Evolutionary conservation across 2,113 vertebrate species (phyloP).

Genomic region (Thymallus thymallus): DNA sequence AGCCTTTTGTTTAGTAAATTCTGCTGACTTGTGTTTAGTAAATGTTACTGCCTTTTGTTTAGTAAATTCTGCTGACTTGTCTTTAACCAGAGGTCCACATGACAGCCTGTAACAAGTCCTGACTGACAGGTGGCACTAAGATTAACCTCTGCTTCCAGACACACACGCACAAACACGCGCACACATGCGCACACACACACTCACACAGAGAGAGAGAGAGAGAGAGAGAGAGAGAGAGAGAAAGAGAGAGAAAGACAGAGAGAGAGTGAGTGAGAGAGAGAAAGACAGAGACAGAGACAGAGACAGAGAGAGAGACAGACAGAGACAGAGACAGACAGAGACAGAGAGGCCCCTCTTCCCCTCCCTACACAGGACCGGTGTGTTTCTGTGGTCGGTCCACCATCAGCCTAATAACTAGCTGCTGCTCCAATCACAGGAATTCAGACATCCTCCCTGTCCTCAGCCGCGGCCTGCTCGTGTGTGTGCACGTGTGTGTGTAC

Average conservation of each 20-base stretch:
- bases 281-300: background rate
- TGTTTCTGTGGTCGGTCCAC: slow-evolving; percentile 54
- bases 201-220: background rate
- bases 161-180: background rate
- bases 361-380: slow-evolving; percentile 43
- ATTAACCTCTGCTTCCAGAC: slow-evolving; percentile 41
- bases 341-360: slow-evolving; percentile 15
- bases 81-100: slow-evolving; percentile 34
- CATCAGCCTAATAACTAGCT: slow-evolving; percentile 66
- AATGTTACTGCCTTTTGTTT: too few relatives aligned
- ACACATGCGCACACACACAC: too few relatives aligned
- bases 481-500: too few relatives aligned
- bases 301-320: background rate
- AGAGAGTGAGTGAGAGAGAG: background rate
- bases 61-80: background rate
- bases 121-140: slow-evolving; percentile 41
- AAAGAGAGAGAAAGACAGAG: background rate
- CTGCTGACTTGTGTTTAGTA: too few relatives aligned
- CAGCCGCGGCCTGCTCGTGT: background rate
- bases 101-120: slow-evolving; percentile 32
- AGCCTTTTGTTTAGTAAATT: too few relatives aligned
- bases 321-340: background rate
- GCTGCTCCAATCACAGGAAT: slow-evolving; percentile 65
- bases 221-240: background rate
- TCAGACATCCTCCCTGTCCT: slow-evolving; percentile 54